Base-by-base conservation (phyloP, 2,888 invertebrate genomes). In the Xanthia togata region DNA sequence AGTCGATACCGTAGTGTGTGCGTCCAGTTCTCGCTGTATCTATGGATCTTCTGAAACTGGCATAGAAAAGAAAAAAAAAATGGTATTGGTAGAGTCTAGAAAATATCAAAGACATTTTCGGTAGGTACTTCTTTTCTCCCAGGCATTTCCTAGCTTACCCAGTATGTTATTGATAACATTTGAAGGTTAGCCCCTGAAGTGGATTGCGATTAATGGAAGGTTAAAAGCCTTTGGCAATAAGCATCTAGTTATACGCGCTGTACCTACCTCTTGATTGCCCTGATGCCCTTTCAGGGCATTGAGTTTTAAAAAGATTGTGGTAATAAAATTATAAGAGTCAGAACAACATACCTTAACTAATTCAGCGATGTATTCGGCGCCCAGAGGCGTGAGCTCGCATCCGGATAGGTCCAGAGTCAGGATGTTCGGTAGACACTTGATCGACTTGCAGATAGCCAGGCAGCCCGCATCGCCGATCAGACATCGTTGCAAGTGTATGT, bases 1-100 rank as follows among this genome's bases (percentile, higher is more conserved):
- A 97, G 96, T 26, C 98, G 97, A 91, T 98, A 98, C n/a, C 98
- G 97, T 73, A 98, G 92, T 12, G 98, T 98, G 87, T 98, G 97
- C 82, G 98, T 97, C 98, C 98, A 98, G 80, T 98, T 98, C 90
- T 98, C 98, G 84, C 98, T 98, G 91, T 98, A 98, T 73, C 98
- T 97, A 76, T 97, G 96, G 75, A 98, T 97, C 90, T 98, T 98
- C 91, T 98, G 98, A 87, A 97, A 97, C 96, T 97, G 93, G 17
- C 78, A 72, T 64, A 12, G 4, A 72, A 72, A 53, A 1, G 11
- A 75, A 53, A 57, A 67, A 31, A 38, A 38, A 57, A 20, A 20
- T 68, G 4, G 12, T 31, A 50, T 57, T 68, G n/a, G n/a, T 6
- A 14, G 23, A 38, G n/a, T 63, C 38, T 63, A 17, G 17, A 41